Evolutionary conservation across 1,140 invertebrate species (phyloP).

Genomic region (Ceratosolen solmsi): DNA sequence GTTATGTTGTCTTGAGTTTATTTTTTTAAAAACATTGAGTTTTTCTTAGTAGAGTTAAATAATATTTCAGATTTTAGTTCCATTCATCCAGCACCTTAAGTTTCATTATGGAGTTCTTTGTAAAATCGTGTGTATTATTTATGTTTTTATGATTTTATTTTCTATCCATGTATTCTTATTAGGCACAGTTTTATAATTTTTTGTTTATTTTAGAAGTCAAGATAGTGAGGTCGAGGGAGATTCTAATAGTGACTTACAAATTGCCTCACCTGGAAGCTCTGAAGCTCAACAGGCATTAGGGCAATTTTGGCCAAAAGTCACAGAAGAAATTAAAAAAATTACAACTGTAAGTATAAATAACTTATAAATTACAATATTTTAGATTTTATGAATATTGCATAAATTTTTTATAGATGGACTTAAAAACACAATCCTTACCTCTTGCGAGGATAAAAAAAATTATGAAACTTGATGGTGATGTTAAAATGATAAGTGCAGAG

Average conservation of each 20-base stretch:
- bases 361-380: conserved; percentile 39
- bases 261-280: conserved; percentile 68
- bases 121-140: conserved; percentile 45
- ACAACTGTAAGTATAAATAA: conserved; percentile 73
- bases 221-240: conserved; percentile 72
- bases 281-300: conserved; percentile 80
- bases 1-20: conserved; percentile 59
- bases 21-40: conserved; percentile 42
- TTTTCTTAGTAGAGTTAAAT: conserved; percentile 29
- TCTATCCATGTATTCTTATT: conserved; percentile 14
- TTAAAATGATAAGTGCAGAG: conserved; percentile 99
- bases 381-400: neutral
- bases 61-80: conserved; percentile 42
- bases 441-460: conserved; percentile 99
- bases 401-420: conserved; percentile 79
- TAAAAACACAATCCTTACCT: conserved; percentile 93
- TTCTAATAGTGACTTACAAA: conserved; percentile 70
- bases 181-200: conserved; percentile 22
- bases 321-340: conserved; percentile 84
- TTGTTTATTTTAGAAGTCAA: conserved; percentile 64
- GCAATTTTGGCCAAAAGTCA: conserved; percentile 85
- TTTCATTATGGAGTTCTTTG: conserved; percentile 43
- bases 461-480: conserved; percentile 99
- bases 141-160: conserved; percentile 44
- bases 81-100: conserved; percentile 31